A percentile compares a stretch with the other conserved stretches of the same genome.
These are phyloP conservation scores for Apteryx mantelli DNA, from an alignment of 2,113 vertebrate species.

Conservation along the genomic window DNA sequence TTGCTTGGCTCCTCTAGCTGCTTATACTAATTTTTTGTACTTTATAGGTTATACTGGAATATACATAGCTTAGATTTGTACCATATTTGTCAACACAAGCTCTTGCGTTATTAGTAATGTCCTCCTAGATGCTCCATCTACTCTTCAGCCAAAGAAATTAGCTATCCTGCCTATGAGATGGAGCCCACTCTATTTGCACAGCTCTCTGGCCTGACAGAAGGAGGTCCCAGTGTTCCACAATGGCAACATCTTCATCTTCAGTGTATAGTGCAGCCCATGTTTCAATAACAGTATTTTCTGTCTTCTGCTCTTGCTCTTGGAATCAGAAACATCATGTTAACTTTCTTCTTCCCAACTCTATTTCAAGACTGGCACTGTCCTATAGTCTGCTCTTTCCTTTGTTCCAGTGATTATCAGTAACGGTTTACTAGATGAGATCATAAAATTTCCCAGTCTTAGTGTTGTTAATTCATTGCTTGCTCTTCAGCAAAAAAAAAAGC, in stretches of 20 bases:
- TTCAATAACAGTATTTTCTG: background rate
- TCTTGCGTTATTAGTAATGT: background rate
- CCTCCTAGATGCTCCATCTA: background rate
- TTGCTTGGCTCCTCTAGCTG: background rate
- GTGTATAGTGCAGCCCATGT: background rate
- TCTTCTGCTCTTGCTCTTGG: background rate
- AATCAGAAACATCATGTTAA: background rate
- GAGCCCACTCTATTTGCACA: background rate
- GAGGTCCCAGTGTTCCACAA: background rate
- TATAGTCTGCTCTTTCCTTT: background rate
- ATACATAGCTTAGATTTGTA: background rate
- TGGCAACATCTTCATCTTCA: background rate
- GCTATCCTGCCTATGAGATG: background rate
- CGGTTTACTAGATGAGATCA: background rate
- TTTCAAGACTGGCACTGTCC: background rate
- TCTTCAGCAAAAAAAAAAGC: background rate
- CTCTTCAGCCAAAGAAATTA: background rate
- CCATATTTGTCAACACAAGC: background rate
- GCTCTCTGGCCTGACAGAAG: background rate
- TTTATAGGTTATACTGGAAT: background rate
- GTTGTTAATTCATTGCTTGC: background rate
- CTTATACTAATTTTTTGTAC: background rate
- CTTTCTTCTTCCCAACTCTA: background rate
- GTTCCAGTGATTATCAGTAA: background rate
- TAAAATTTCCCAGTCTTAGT: background rate